Conservation (phyloP, 2,113 vertebrate species). For the Saiga tatarica region DNA sequence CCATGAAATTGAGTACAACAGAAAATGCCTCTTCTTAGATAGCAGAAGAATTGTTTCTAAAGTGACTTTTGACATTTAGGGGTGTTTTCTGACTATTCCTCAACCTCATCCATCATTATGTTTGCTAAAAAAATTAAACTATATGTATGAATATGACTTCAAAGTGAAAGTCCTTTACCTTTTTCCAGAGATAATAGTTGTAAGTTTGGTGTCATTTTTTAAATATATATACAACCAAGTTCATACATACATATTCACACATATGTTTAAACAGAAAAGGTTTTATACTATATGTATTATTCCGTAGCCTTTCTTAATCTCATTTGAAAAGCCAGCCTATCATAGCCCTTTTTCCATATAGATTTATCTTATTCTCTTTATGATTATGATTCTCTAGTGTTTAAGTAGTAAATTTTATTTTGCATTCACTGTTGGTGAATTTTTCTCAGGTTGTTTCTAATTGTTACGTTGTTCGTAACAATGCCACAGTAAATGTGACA, state of each 20-base stretch:
- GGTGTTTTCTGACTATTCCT: neutral
- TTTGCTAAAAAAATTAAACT: neutral
- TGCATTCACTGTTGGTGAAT: neutral
- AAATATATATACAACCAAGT: neutral
- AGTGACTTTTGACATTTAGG: neutral
- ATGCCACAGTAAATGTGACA: neutral
- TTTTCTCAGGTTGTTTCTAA: neutral
- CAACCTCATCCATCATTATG: neutral
- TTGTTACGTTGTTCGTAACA: neutral
- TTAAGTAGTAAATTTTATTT: neutral
- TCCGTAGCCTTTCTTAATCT: neutral
- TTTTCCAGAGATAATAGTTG: neutral
- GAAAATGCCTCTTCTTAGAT: neutral
- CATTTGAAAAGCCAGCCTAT: neutral
- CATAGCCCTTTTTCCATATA: neutral
- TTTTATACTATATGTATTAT: neutral
- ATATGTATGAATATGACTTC: neutral
- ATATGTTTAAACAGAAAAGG: neutral
- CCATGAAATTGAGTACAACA: neutral
- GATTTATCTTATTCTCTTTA: neutral
- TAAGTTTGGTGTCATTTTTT: constrained; percentile 31
- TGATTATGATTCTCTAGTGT: neutral
- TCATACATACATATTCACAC: neutral
- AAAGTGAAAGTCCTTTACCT: neutral
- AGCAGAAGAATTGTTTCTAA: neutral